Percentiles rank a stretch among this genome's conserved stretches.
Evolutionary conservation across 2,888 invertebrate species (phyloP).

Genomic region (Polyommatus iphigenia): DNA sequence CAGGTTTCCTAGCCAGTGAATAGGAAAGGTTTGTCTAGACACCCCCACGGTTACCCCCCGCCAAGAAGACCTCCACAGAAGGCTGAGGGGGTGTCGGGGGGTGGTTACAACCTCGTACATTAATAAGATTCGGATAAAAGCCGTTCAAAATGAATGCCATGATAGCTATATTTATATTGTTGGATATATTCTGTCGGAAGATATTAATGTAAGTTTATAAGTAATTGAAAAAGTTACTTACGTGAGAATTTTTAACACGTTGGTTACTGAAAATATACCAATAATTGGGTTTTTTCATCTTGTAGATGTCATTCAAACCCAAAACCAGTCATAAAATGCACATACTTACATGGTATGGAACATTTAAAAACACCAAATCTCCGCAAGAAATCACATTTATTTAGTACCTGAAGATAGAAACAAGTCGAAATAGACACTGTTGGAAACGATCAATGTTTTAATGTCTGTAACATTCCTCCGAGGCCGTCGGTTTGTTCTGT

Average conservation of each 20-base stretch:
- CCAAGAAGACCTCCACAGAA: background rate
- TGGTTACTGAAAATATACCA: background rate
- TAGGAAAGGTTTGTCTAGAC: background rate
- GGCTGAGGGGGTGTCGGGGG: background rate
- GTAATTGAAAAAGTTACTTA: background rate
- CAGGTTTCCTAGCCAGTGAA: background rate
- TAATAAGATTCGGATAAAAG: constrained; percentile 16
- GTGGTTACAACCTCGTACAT: background rate
- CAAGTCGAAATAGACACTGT: background rate
- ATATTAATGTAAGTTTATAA: background rate
- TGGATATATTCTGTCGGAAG: background rate
- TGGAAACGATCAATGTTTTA: background rate
- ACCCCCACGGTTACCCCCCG: background rate
- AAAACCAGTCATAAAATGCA: background rate
- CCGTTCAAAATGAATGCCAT: background rate
- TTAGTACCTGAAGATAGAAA: background rate
- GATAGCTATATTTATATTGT: background rate
- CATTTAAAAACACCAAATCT: background rate
- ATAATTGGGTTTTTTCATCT: too few species aligned
- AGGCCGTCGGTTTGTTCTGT: constrained; percentile 3
- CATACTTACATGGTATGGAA: background rate
- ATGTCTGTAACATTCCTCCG: constrained; percentile 13
- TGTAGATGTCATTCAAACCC: too few species aligned
- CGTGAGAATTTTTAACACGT: background rate
- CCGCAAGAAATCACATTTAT: background rate